A percentile compares a stretch with the other conserved stretches of the same genome.
Conservation (phyloP, 2,113 vertebrate species). For the Chloropsis hardwickii region DNA sequence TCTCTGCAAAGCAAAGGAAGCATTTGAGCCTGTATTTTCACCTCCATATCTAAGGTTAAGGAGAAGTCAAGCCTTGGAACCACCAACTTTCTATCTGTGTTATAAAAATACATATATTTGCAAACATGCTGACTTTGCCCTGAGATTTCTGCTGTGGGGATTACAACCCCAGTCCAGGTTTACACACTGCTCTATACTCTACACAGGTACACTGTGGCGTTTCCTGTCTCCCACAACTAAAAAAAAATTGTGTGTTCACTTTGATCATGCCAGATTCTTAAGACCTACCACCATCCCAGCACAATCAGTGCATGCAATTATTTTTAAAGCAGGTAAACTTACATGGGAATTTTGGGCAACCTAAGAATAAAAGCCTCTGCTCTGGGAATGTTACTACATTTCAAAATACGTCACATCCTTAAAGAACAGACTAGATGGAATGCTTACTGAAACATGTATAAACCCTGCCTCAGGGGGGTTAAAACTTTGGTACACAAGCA, state of each 20-base stretch:
- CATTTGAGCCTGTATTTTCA: neutral
- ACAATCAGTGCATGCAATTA: neutral
- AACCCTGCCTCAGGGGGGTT: neutral
- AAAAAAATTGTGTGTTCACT: neutral
- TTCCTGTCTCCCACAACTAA: rapidly evolving
- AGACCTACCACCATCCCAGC: neutral
- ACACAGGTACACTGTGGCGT: neutral
- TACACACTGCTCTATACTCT: rapidly evolving
- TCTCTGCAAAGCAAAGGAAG: neutral
- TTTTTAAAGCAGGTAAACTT: neutral
- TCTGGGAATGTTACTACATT: neutral
- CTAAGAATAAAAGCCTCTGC: neutral
- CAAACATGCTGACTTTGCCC: neutral
- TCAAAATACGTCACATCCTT: neutral
- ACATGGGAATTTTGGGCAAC: neutral
- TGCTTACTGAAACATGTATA: neutral
- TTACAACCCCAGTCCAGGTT: neutral
- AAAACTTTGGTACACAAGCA: neutral
- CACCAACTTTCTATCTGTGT: no score
- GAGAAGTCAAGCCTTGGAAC: neutral
- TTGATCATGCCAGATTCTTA: neutral
- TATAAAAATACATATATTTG: neutral
- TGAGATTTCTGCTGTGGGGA: neutral
- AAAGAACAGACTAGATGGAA: neutral
- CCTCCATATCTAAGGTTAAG: neutral